Base-by-base conservation (phyloP, 2,113 vertebrate genomes). In the Poecilia latipinna region DNA sequence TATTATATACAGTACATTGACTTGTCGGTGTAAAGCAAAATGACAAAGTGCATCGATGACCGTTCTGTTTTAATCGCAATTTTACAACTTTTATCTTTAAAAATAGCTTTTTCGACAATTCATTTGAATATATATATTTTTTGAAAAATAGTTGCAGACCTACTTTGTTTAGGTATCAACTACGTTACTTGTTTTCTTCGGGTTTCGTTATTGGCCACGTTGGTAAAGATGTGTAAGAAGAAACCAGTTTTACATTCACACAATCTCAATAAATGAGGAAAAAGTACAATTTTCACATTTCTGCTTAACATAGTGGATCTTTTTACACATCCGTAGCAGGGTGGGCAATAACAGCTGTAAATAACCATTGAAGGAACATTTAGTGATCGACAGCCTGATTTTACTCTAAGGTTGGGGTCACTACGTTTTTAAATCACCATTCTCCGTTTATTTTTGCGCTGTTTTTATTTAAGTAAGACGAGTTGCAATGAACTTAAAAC, bases 41-140 rank as follows among this genome's bases (percentile, higher is more conserved):
- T 79, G 79, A 88, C 75, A 63, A 89, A 80, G 86, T 80, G 89
- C 82, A 51, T 22, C 8, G 19, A 24, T 94, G 91, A 93, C 88
- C 61, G 72, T 82, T 93, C 79, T 88, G 86, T 94, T 89, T 74
- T 70, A 73, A 92, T 72, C n/a, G 35, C 95, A 93, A 95, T 92
- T 89, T 95, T 96, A 95, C 94, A 95, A 95, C 95, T 95, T 97
- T 96, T 96, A 94, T 96, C 93, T 80, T 74, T 61, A 78, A 83
- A 86, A 88, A 69, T 63, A 68, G 82, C 79, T 80, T 82, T 82
- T 86, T 79, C 91, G 85, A 91, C 79, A 72, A 81, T 91, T 91
- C 82, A 67, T 83, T 85, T 79, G 57, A 62, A 32, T 68, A 78
- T 83, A 42, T 42, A 4, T 19, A 39, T 29, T 29, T 75, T 54